Evolutionary conservation across 2,888 invertebrate genomes (phyloP).

Genomic region (Homarus gammarus): DNA sequence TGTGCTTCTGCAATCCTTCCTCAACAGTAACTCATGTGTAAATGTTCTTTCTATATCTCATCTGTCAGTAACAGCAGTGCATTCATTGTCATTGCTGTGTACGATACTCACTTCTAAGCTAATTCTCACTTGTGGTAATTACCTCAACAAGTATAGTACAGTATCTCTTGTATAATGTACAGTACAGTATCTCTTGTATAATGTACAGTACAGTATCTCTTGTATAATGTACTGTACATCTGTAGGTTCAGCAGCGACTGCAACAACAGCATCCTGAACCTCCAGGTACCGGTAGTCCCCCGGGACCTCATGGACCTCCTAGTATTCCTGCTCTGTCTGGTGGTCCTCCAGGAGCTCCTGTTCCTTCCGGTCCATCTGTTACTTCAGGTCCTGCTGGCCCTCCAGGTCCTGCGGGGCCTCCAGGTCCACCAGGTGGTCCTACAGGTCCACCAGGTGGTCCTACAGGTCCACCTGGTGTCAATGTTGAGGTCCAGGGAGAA

Average conservation of each 20-base stretch:
- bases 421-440: conserved; percentile 13
- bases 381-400: conserved; percentile 26
- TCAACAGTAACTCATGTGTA: too few relatives aligned
- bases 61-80: too few relatives aligned
- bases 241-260: conserved; percentile 62
- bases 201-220: neutral
- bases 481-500: neutral
- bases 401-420: conserved; percentile 42
- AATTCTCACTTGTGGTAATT: too few relatives aligned
- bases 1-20: too few relatives aligned
- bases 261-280: conserved; percentile 57
- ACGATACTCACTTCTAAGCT: too few relatives aligned
- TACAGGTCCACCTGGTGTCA: conserved; percentile 1
- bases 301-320: conserved; percentile 29
- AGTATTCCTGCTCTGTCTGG: conserved; percentile 19
- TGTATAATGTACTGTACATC: neutral
- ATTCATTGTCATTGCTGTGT: too few relatives aligned
- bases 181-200: neutral
- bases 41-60: too few relatives aligned
- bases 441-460: conserved; percentile 42
- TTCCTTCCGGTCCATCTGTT: conserved; percentile 12
- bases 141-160: too few relatives aligned
- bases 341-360: conserved; percentile 4
- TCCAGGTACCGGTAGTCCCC: conserved; percentile 40
- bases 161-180: neutral